Base-by-base conservation (phyloP, 1,140 invertebrate species). In the Anastatus disparis region DNA sequence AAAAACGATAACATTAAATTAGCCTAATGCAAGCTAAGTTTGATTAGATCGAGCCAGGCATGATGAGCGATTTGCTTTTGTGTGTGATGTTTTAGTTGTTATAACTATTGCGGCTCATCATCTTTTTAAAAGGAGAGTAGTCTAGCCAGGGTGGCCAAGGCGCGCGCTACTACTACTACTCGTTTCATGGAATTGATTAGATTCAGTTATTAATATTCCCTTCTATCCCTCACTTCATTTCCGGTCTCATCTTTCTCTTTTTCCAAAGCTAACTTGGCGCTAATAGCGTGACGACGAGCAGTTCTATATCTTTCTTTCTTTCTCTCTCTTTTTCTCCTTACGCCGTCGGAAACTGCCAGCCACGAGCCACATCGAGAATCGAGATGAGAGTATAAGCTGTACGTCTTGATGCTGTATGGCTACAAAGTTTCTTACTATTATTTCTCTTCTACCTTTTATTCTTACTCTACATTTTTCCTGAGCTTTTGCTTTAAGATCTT, bases 171-270 rank as follows among this genome's bases (percentile, higher is more conserved):
- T n/a, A n/a, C n/a, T n/a, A n/a, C n/a, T n/a, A n/a, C 79, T 82
- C 79, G 77, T 82, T 84, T 84, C 82, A 79, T 58, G 48, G 81
- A 84, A 83, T 85, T 82, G 82, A 84, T 85, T 85, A 82, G 82
- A 84, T 84, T 83, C 82, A 84, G 82, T 85, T 85, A 84, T 85
- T 85, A 84, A 84, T 85, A 84, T 82, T 85, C 82, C 82, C 77
- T 77, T 83, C 82, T 84, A 83, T 85, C 79, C 80, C 78, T 84
- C 78, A 79, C 76, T 82, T 83, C 82, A 83, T 85, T 85, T 85
- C 83, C 83, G 82, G 82, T 76, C 81, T 22, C 79, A 80, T n/a
- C n/a, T n/a, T n/a, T n/a, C n/a, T n/a, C n/a, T n/a, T n/a, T n/a
- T n/a, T n/a, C n/a, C n/a, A n/a, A n/a, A n/a, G 82, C 81, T 83